Percentiles rank a stretch among this genome's conserved stretches.
phyloP scores from a whole-genome alignment of 2,797 vertebrate genomes.

The Brotula barbata region DNA sequence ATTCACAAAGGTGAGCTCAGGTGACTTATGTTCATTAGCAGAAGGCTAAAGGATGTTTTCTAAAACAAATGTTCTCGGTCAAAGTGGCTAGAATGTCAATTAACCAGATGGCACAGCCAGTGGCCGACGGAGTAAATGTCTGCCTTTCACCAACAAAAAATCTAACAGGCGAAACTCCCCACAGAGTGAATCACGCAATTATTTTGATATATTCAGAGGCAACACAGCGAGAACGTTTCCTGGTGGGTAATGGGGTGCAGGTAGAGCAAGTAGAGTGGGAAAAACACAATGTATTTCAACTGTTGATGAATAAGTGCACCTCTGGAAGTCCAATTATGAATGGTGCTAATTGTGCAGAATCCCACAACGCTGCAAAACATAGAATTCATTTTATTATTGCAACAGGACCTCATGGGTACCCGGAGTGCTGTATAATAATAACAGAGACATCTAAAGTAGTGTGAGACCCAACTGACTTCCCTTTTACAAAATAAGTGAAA shows the following conservation, averaged over 20 bases:
- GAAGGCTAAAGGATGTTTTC: no score
- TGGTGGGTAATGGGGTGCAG: constrained; percentile 30
- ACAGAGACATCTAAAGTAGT: not conserved
- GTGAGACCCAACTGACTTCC: not conserved
- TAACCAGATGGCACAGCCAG: not conserved
- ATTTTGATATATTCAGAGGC: constrained; percentile 38
- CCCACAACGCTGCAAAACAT: constrained; percentile 7
- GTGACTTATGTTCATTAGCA: no score
- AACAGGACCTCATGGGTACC: constrained; percentile 11
- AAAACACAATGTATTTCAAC: not conserved
- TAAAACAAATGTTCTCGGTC: not conserved
- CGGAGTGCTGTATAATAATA: not conserved
- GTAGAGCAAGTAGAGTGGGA: no score
- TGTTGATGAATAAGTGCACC: constrained; percentile 27
- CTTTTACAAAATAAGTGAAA: no score
- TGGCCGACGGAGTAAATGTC: not conserved
- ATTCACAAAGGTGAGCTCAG: no score
- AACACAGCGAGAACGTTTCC: constrained; percentile 35
- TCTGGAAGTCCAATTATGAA: constrained; percentile 40
- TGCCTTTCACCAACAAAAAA: not conserved
- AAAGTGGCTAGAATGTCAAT: not conserved
- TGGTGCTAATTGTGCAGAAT: constrained; percentile 1
- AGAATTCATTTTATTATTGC: constrained; percentile 6
- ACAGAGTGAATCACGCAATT: constrained; percentile 44
- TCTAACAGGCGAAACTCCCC: constrained; percentile 19